These are phyloP conservation scores for Paragorgia papillata DNA, from an alignment of 92 coral and sea anemone species.

Conservation along the genomic window DNA sequence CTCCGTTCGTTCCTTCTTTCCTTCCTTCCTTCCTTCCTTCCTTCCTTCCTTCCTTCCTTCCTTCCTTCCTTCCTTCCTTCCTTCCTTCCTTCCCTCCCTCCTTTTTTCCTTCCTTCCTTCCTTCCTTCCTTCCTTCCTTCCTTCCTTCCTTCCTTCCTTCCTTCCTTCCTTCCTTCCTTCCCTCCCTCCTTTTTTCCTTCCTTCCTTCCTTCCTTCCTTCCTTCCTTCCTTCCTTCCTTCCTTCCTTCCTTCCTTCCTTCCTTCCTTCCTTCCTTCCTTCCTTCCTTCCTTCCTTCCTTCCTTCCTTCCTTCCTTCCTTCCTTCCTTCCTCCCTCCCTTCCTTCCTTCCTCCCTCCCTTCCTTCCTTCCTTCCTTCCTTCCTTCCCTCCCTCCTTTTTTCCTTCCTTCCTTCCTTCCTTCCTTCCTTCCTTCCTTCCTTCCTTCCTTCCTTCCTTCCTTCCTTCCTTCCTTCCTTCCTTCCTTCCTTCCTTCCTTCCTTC, in stretches of 20 bases:
- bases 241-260: conserved; percentile 17
- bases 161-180: conserved; percentile 3
- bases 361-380: not conserved
- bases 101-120: conserved; percentile 1
- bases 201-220: conserved; percentile 21
- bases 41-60: too few species aligned
- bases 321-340: not conserved
- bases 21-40: too few species aligned
- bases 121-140: conserved; percentile 18
- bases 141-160: conserved; percentile 9
- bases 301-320: not conserved
- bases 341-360: conserved; percentile 17
- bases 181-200: not conserved
- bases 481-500: too few species aligned
- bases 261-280: conserved; percentile 1
- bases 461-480: too few species aligned
- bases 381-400: not conserved
- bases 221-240: conserved; percentile 21
- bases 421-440: too few species aligned
- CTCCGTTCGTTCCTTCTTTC: too few species aligned
- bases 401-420: not conserved
- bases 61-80: too few species aligned
- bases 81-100: not conserved
- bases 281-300: not conserved
- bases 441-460: too few species aligned